Evolutionary conservation across 2,797 vertebrate genomes (phyloP).

Genomic region (Menidia menidia): DNA sequence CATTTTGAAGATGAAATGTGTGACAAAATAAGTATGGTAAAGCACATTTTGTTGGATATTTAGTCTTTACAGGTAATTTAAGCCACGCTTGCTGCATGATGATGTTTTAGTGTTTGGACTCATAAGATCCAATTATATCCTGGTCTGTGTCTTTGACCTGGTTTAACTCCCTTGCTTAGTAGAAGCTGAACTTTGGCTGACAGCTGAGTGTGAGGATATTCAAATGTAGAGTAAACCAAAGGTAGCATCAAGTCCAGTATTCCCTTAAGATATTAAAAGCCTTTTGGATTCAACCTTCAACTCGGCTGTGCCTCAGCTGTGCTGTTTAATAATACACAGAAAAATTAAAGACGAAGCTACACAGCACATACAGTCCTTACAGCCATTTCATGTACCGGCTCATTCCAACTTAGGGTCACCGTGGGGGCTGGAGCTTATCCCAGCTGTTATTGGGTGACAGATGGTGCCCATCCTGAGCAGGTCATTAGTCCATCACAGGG

Average conservation of each 20-base stretch:
- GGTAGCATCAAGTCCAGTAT: constrained; percentile 48
- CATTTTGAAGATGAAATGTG: constrained; percentile 6
- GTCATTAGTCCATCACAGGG: too few relatives aligned
- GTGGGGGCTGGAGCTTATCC: too few relatives aligned
- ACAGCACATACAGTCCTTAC: constrained; percentile 6
- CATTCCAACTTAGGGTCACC: too few relatives aligned
- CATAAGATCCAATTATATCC: constrained; percentile 42
- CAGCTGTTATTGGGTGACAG: too few relatives aligned
- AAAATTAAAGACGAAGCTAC: constrained; percentile 6
- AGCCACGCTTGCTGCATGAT: constrained; percentile 42
- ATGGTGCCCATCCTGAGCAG: too few relatives aligned
- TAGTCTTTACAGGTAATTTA: neutral
- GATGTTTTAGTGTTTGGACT: constrained; percentile 24
- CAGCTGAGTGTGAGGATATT: constrained; percentile 75
- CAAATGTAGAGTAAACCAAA: constrained; percentile 58
- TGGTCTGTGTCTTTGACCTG: constrained; percentile 70
- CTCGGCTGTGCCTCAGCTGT: neutral
- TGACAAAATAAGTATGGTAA: constrained; percentile 4
- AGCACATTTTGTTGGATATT: neutral
- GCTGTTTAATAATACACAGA: constrained; percentile 14
- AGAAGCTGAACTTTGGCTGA: constrained; percentile 72
- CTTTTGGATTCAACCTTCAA: constrained; percentile 34
- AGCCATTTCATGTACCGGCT: too few relatives aligned
- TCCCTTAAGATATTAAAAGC: constrained; percentile 4
- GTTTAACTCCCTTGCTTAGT: constrained; percentile 72